Base-by-base conservation (phyloP, 2,888 invertebrate species). In the Noctuana brunneofusca region DNA sequence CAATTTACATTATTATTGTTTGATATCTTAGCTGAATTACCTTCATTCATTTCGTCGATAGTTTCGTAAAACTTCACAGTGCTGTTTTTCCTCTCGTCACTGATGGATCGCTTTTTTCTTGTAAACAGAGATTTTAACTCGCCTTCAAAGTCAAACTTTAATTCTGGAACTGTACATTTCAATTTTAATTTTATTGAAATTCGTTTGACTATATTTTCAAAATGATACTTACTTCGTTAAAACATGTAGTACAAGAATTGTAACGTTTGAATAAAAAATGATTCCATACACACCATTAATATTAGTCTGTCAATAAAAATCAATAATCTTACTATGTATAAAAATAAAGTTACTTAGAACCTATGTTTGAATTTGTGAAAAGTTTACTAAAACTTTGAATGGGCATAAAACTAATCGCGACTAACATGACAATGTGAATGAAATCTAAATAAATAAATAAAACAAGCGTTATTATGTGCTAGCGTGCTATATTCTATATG, bases 21-120 rank as follows among this genome's bases (percentile, higher is more conserved):
- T 2, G 16, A 41, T n/a, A 41, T 16, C 1, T 41, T 16, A 0
- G 0, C 8, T 18, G 32, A 35, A 43, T 24, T 74, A 87, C 87
- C 86, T 82, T 86, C 84, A 71, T 87, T 83, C 0, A 86, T 53
- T 68, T 89, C 90, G 68, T 90, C 87, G 1, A 84, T 65, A 1
- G 79, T 75, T 41, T 85, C 75, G 71, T 82, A 75, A 67, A 84
- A 84, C 54, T 74, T 78, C 0, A 86, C 64, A 65, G 92, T 77
- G 60, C 73, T 64, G 24, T 65, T 67, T 78, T 82, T 65, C 76
- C 81, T 68, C 73, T 79, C 53, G 41, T 55, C 62, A 16, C 27
- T 52, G 68, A 76, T 57, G 74, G 87, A 80, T 81, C 93, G 76
- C 66, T 78, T 81, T 0, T 58, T 55, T 43, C 83, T 74, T 1